Percentiles rank a stretch among this genome's conserved stretches.
Conservation (phyloP, 2,888 invertebrate species). For the Dynastes grantii region DNA sequence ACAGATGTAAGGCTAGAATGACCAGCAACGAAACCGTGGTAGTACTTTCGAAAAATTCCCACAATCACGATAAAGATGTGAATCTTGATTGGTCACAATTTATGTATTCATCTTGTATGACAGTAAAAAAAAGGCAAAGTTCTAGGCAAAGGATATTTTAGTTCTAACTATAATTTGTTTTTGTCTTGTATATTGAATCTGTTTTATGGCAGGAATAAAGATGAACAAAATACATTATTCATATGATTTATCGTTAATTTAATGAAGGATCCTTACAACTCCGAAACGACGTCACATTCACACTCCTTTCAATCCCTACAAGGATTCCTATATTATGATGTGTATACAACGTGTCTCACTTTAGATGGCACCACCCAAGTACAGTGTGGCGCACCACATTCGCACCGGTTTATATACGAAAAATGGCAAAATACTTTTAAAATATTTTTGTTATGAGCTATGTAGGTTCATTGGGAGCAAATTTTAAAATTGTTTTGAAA, state of each 20-base stretch:
- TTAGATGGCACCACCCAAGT: too few species aligned
- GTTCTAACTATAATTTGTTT: background rate
- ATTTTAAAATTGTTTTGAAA: too few species aligned
- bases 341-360: too few species aligned
- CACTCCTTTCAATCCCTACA: background rate
- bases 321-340: background rate
- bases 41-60: constrained; percentile 32
- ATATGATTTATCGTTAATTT: background rate
- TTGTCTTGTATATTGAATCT: background rate
- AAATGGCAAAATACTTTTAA: too few species aligned
- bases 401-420: too few species aligned
- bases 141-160: background rate
- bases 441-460: too few species aligned
- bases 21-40: constrained; percentile 53
- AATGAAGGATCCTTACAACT: background rate
- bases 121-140: background rate
- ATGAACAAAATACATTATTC: background rate
- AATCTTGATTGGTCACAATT: constrained; percentile 1
- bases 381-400: too few species aligned
- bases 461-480: too few species aligned
- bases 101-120: background rate
- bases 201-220: background rate
- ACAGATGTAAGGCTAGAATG: constrained; percentile 56
- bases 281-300: too few species aligned
- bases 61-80: background rate